Evolutionary conservation across 2,888 invertebrate species (phyloP), one percentile per base, ranked within the genome.

Genomic region (Phalera bucephala): DNA sequence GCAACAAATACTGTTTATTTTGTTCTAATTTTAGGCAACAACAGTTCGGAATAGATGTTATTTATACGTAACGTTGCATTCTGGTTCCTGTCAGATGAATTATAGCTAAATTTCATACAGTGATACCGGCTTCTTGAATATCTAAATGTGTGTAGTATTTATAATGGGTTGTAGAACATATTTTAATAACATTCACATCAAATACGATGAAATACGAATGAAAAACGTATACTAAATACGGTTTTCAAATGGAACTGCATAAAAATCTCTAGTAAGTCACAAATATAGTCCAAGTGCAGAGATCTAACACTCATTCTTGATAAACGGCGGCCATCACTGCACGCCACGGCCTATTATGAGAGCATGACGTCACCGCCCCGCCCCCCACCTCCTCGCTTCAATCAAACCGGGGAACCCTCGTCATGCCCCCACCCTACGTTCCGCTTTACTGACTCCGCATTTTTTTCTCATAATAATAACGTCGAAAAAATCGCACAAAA

Each of bases 381-480:
- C 86, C 85, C 84, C 82, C 78, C 84, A 62, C 83, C 82, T 78
- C 85, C 80, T 71, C 72, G 80, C 82, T 86, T 86, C 87, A 85
- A 87, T 86, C 87, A 87, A 82, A 83, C 80, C 67, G 85, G 80
- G 86, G 87, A 85, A 88, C 87, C 89, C 89, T 88, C 87, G 86
- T 87, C 87, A 87, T 77, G 75, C 78, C 83, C 85, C 88, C 88
- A 87, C 88, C 87, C 87, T 64, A 77, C 86, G 86, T 82, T 84
- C 74, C 82, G 85, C 84, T 83, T 81, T 82, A 87, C 87, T 86
- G 88, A 88, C 87, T 88, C 79, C 73, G 84, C 86, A 88, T 88
- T 88, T 89, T 80, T 87, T 77, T 86, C 84, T 85, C 86, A 86
- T 88, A 89, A 89, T 88, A 89, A 89, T 87, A 88, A 85, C 83